Evolutionary conservation across 2,113 vertebrate species (phyloP), one percentile per base, ranked within the genome.

Genomic region (Gymnobelideus leadbeateri): DNA sequence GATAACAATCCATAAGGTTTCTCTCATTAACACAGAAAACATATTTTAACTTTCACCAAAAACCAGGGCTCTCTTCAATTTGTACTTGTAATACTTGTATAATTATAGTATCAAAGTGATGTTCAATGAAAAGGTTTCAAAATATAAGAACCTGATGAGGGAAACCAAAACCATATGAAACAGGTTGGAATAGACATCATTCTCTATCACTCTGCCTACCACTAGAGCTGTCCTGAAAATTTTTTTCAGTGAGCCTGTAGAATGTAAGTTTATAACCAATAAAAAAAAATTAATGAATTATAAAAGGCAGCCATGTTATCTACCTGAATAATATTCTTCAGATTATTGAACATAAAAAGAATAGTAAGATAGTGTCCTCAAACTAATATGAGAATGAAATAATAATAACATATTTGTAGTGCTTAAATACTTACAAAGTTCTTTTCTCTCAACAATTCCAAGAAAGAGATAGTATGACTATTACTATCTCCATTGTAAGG

Each of bases 21-120:
- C 1, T 84, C 68, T 6, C 68, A 43, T 6, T 23, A 43, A 43
- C 6, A 43, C 2, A 0, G 68, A 84, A 84, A 84, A 43, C 23
- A 3, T 68, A 19, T 84, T 43, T 77, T 25, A 77, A 77, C n/a
- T 77, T 9, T 84, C 8, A 43, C 19, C 37, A 23, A 84, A 77
- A 43, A 84, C 7, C 37, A 84, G 68, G n/a, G 19, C 6, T 43
- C 7, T 1, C 19, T 84, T n/a, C 3, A 43, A 43, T 84, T 84
- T 90, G 0, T 54, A 51, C 77, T 95, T 94, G 46, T 95, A 93
- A 96, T 95, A 91, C 91, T 43, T 57, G 1, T n/a, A 23, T 51
- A 47, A 6, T 91, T 0, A 6, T 92, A 0, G 21, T 23, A 84
- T n/a, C 4, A n/a, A 8, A 23, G 19, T 8, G 3, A n/a, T 43